phyloP scores from a whole-genome alignment of 2,888 invertebrate species.

The Lochmaea crataegi region DNA sequence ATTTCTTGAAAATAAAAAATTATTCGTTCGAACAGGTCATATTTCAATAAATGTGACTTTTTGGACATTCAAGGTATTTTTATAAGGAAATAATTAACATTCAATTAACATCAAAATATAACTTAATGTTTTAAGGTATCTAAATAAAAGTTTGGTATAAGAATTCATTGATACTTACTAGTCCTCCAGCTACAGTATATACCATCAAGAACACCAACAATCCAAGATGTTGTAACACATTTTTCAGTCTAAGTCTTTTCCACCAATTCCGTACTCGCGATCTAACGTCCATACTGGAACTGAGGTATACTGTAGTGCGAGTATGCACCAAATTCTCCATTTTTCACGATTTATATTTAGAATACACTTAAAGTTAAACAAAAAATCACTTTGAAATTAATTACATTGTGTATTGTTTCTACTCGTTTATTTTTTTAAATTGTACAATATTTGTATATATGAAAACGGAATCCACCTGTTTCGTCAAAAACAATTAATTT shows the following conservation, averaged over 20 bases:
- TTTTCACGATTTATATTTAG: conserved; percentile 33
- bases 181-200: conserved; percentile 83
- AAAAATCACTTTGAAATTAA: conserved; percentile 24
- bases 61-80: no score
- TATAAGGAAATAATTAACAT: no score
- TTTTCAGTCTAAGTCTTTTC: conserved; percentile 73
- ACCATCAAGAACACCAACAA: conserved; percentile 80
- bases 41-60: no score
- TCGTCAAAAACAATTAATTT: background rate
- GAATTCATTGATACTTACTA: conserved; percentile 70
- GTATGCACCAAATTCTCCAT: conserved; percentile 48
- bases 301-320: conserved; percentile 55
- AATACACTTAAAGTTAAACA: conserved; percentile 36
- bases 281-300: conserved; percentile 58
- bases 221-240: conserved; percentile 78
- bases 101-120: no score
- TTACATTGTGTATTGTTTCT: conserved; percentile 7
- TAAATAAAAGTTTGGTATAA: no score
- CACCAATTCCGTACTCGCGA: conserved; percentile 63
- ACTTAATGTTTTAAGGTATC: no score
- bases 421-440: conserved; percentile 13
- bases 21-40: no score
- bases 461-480: conserved; percentile 13
- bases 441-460: background rate
- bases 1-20: no score